Base-by-base conservation (phyloP, 1,140 invertebrate species). In the Cherax quadricarinatus region DNA sequence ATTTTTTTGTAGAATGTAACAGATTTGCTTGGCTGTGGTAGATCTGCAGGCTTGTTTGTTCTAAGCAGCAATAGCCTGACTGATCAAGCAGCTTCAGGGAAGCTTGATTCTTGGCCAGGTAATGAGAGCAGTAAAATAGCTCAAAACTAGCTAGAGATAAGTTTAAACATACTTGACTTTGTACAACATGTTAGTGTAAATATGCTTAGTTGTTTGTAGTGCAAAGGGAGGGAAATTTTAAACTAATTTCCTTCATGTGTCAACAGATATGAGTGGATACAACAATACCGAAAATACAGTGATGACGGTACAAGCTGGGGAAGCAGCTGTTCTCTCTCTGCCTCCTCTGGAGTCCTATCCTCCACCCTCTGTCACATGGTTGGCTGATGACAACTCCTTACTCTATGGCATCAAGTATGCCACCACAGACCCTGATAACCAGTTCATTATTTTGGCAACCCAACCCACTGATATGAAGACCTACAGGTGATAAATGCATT, bases 321-420 rank as follows among this genome's bases (percentile, higher is more conserved):
- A 97, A 92, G 97, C 98, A 1, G 97, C 97, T 14, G 96, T 98
- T 93, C 95, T 99, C 85, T 96, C 97, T 92, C 96, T 98, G 93
- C 98, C 98, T 3, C 95, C 96, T 12, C 97, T 99, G 93, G 97
- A 98, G 92, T 98, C 97, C 84, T 96, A 97, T 94, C 98, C 98
- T 7, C 95, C 96, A 30, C 98, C 98, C 0, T 97, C 97, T 41
- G 97, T 98, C 0, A 96, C 96, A 79, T 99, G 98, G 98, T 97
- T 97, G 94, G 97, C 97, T 18, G 96, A 97, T 92, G 96, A 97
- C 84, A 96, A 96, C 16, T 95, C 96, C 1, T 95, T 97, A 21
- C 96, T 96, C 81, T 98, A 98, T 94, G 97, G 97, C 92, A 97
- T 97, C 94, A 98, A 98, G 94, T 98, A 97, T 95, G 97, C 97